Evolutionary conservation across 2,888 invertebrate species (phyloP).

Genomic region (Luperina nickerlii): DNA sequence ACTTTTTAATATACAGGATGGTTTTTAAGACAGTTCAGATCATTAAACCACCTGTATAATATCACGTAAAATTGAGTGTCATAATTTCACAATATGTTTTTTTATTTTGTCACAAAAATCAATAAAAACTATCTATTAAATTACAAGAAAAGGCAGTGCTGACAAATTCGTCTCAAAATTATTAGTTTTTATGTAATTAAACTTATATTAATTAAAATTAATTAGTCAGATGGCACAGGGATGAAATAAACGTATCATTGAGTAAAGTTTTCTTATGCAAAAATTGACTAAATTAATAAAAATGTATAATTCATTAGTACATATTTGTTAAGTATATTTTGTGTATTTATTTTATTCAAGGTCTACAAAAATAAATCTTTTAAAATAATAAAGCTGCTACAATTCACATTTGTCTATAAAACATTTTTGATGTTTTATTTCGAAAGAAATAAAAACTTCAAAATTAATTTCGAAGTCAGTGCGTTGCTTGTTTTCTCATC

Average conservation of each 20-base stretch:
- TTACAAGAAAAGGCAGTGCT: conserved; percentile 53
- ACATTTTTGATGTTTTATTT: neutral
- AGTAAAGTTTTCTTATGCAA: conserved; percentile 29
- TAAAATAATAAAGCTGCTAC: conserved; percentile 47
- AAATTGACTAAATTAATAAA: conserved; percentile 31
- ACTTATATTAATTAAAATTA: conserved; percentile 42
- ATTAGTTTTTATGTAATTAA: conserved; percentile 21
- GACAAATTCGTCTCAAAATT: conserved; percentile 22
- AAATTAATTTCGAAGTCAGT: conserved; percentile 22
- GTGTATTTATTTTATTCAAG: conserved; percentile 34
- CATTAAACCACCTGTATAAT: neutral
- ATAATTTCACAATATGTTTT: neutral
- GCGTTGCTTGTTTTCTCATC: conserved; percentile 15
- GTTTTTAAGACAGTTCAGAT: neutral
- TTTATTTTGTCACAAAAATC: conserved; percentile 14
- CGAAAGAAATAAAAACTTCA: neutral
- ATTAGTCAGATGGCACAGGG: conserved; percentile 54
- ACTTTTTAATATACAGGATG: neutral
- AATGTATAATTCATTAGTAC: conserved; percentile 38
- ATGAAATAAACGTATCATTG: conserved; percentile 22
- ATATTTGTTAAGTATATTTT: conserved; percentile 22
- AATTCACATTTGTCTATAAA: conserved; percentile 35
- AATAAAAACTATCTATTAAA: conserved; percentile 8
- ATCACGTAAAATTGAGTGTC: neutral
- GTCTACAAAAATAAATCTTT: conserved; percentile 26